These are phyloP conservation scores for Chydorus sphaericus DNA, from an alignment of 2,888 invertebrate genomes.

Conservation along the genomic window DNA sequence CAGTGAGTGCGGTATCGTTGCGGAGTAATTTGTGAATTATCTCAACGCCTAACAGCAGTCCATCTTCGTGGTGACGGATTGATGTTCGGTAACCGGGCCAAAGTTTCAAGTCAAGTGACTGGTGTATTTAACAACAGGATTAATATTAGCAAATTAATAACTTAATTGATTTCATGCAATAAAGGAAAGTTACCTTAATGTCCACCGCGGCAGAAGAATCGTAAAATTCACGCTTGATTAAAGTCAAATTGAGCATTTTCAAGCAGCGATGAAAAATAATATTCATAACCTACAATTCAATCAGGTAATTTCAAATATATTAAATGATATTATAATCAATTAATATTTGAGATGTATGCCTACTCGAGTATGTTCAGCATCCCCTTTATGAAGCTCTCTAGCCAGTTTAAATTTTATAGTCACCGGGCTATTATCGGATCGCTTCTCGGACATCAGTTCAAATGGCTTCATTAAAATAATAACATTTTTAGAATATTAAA, in stretches of 20 bases:
- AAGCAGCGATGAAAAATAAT: constrained; percentile 56
- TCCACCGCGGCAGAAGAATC: constrained; percentile 13
- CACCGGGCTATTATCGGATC: constrained; percentile 38
- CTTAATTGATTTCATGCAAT: not conserved
- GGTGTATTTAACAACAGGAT: no score
- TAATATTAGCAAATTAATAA: no score
- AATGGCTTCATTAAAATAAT: constrained; percentile 32
- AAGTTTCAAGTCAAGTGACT: constrained; percentile 19
- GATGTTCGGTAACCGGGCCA: constrained; percentile 45
- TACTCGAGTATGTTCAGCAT: constrained; percentile 15
- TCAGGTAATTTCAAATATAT: not conserved
- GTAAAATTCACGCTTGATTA: constrained; percentile 60
- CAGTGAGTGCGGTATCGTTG: constrained; percentile 52
- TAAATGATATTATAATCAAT: not conserved
- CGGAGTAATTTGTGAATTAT: constrained; percentile 71
- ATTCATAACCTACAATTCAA: constrained; percentile 51
- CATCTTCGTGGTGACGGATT: constrained; percentile 63
- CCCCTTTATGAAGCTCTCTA: constrained; percentile 16
- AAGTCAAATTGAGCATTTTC: constrained; percentile 43
- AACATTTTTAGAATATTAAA: no score
- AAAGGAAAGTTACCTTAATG: not conserved
- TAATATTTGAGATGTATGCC: not conserved
- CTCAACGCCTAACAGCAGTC: constrained; percentile 61
- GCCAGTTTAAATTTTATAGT: constrained; percentile 17
- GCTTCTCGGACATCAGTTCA: constrained; percentile 42